Base-by-base conservation (phyloP, 2,797 vertebrate genomes). In the Premnoplex brunnescens region DNA sequence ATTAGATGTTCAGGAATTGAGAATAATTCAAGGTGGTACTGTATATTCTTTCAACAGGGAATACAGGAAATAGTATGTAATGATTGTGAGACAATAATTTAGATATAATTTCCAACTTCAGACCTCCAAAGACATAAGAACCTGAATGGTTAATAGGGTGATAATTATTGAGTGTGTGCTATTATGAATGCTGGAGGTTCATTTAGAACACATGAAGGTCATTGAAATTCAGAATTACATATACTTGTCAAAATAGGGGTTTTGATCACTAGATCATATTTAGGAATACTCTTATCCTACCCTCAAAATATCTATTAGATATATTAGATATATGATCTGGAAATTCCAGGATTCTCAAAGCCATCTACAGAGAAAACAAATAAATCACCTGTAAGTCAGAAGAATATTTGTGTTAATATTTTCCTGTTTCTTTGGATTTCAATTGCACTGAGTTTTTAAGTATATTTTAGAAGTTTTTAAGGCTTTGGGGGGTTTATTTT, bases 111-210 rank as follows among this genome's bases (percentile, higher is more conserved):
- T 60, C 22, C n/a, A 60, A 94, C 16, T 85, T 72, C 80, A 84
- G 43, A 46, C 83, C 12, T 80, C 78, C 32, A 41, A 85, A 79
- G 28, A 32, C 58, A 64, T 58, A 85, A 39, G 32, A 89, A 68
- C 10, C 5, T 52, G 43, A 79, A 85, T 71, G 30, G 41, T 87
- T 91, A 86, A 66, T 49, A 69, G 27, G 11, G 39, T 0, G 3
- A 81, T 81, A 84, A 88, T 55, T 90, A 84, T 90, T 93, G 81
- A 90, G 20, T 69, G 13, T 9, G 85, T 90, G 34, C 37, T 90
- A 24, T 81, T 91, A 85, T 32, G 56, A 77, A 59, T 67, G 18
- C 62, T 83, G n/a, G 37, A 88, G 17, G 19, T 85, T 87, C 39
- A 64, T 37, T 73, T 85, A 77, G 32, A 85, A 58, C 52, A 83